Conservation (phyloP, 1,140 invertebrate genomes). For the Orchesella cincta region DNA sequence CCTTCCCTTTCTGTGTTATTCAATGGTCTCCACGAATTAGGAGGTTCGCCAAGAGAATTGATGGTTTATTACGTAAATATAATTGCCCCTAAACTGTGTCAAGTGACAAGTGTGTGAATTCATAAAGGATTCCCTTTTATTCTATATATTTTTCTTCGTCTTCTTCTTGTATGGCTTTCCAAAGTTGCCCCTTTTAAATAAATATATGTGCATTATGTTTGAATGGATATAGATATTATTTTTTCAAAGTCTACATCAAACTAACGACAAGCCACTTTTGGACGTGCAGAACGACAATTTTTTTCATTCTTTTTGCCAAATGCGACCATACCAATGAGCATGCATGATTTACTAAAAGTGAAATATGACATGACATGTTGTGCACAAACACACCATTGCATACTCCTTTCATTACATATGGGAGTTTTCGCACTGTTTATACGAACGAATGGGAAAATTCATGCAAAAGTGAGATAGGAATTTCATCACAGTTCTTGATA, state of each 20-base stretch:
- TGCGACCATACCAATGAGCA: no score
- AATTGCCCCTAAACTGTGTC: conserved; percentile 26
- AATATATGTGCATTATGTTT: neutral
- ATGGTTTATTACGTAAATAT: conserved; percentile 18
- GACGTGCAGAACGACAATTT: no score
- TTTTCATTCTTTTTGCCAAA: no score
- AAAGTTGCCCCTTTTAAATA: neutral
- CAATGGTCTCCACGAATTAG: neutral
- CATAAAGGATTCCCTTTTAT: neutral
- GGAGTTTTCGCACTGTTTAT: neutral
- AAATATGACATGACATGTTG: no score
- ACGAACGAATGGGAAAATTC: neutral
- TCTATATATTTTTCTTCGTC: neutral
- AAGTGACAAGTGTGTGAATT: conserved; percentile 17
- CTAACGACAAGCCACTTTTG: no score
- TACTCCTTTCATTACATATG: no score
- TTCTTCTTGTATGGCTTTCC: neutral
- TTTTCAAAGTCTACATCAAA: no score
- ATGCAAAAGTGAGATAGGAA: no score
- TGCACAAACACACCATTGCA: no score
- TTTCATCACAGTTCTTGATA: no score
- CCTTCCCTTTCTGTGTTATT: neutral
- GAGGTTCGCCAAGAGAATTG: neutral
- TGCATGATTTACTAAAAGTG: no score
- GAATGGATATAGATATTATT: no score